Evolutionary conservation across 2,113 vertebrate species (phyloP).

Genomic region (Phyllopteryx taeniolatus): DNA sequence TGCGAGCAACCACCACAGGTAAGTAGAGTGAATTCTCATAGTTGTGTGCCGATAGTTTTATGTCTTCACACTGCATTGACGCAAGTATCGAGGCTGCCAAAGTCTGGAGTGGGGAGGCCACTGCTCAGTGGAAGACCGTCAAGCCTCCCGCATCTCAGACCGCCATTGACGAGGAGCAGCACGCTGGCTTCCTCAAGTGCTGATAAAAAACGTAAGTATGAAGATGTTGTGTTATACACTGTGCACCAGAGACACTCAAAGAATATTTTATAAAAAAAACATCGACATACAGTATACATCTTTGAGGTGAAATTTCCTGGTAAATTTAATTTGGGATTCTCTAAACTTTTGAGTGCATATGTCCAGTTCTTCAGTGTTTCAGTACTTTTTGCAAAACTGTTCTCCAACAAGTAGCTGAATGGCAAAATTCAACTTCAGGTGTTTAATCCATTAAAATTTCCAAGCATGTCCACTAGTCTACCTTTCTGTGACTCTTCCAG

Average conservation of each 20-base stretch:
- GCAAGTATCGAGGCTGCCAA: constrained; percentile 34
- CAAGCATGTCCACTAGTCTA: too few relatives aligned
- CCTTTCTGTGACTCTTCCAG: too few relatives aligned
- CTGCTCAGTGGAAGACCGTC: constrained; percentile 13
- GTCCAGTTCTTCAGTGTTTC: too few relatives aligned
- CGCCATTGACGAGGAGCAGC: constrained; percentile 11
- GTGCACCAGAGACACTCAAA: not conserved
- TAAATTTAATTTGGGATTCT: too few relatives aligned
- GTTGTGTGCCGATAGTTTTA: not conserved
- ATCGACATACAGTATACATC: too few relatives aligned
- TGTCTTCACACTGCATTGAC: not conserved
- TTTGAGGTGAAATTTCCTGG: too few relatives aligned
- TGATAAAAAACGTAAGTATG: constrained; percentile 15
- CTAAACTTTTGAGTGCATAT: too few relatives aligned
- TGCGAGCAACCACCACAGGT: constrained; percentile 43
- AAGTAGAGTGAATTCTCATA: not conserved
- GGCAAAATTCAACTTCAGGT: too few relatives aligned
- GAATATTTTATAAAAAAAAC: too few relatives aligned
- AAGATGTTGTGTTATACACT: constrained; percentile 23
- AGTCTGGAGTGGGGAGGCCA: constrained; percentile 20
- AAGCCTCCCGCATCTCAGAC: constrained; percentile 23
- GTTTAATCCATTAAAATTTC: too few relatives aligned
- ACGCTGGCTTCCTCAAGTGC: not conserved
- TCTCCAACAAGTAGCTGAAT: too few relatives aligned
- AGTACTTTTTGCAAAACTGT: too few relatives aligned